Conservation (phyloP, 2,113 vertebrate species). For the Polyodon spathula region DNA sequence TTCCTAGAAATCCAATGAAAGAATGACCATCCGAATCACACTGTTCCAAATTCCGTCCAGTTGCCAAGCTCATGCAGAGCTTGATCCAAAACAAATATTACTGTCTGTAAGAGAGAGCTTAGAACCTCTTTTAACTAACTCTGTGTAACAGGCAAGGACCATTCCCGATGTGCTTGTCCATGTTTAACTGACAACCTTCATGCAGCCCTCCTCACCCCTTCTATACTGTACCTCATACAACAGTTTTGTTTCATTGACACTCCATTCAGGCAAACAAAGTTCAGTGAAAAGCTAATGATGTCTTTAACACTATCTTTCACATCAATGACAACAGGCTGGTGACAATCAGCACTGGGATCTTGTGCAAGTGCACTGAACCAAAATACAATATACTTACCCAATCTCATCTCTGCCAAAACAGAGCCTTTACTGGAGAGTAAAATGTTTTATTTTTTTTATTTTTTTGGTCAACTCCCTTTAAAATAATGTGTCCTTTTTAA, state of each 20-base stretch:
- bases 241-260: slow-evolving; percentile 11
- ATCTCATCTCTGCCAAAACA: background rate
- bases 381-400: background rate
- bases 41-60: no score
- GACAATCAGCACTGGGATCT: slow-evolving; percentile 23
- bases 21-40: no score
- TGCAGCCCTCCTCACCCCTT: background rate
- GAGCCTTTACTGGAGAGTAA: background rate
- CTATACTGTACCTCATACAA: background rate
- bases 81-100: no score
- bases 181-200: background rate
- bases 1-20: no score
- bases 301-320: slow-evolving; percentile 26
- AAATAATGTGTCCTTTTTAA: background rate
- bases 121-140: no score
- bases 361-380: slow-evolving; percentile 21
- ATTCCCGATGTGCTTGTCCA: background rate
- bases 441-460: background rate
- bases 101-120: no score
- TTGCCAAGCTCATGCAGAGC: no score
- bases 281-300: slow-evolving; percentile 19
- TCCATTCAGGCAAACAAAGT: slow-evolving; percentile 15
- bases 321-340: slow-evolving; percentile 21
- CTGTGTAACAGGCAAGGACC: background rate
- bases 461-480: background rate